Evolutionary conservation across 2,113 vertebrate genomes (phyloP).

Genomic region (Laterallus jamaicensis): DNA sequence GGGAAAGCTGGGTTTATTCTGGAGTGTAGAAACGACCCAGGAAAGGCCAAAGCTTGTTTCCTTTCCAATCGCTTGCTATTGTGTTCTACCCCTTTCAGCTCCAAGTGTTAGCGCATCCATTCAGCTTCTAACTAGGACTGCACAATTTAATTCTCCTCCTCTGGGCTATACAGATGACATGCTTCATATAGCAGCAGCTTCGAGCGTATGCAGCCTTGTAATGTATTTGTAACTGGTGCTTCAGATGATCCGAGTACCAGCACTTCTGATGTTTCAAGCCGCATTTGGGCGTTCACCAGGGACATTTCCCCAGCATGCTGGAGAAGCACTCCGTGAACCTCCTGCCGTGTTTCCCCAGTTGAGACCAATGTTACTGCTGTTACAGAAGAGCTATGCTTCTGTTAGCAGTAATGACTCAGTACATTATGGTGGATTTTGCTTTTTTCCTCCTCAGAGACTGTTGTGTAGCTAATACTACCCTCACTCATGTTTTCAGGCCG

Average conservation of each 20-base stretch:
- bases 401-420: slow-evolving; percentile 34
- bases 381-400: slow-evolving; percentile 43
- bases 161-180: slow-evolving; percentile 60
- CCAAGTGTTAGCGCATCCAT: slow-evolving; percentile 16
- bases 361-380: slow-evolving; percentile 43
- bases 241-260: slow-evolving; percentile 10
- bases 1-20: not conserved
- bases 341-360: slow-evolving; percentile 42
- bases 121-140: slow-evolving; percentile 61
- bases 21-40: not conserved
- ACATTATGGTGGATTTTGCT: slow-evolving; percentile 8
- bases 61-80: not conserved
- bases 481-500: not conserved
- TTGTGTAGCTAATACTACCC: not conserved
- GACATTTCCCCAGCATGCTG: slow-evolving; percentile 63
- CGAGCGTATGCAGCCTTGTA: not conserved
- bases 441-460: not conserved
- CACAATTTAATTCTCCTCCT: slow-evolving; percentile 61
- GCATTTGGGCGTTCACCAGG: slow-evolving; percentile 17
- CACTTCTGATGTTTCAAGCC: slow-evolving; percentile 27
- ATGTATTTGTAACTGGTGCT: slow-evolving; percentile 43
- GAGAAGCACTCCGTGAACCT: slow-evolving; percentile 29
- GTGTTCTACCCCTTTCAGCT: not conserved
- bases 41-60: not conserved
- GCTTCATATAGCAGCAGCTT: slow-evolving; percentile 60